Evolutionary conservation across 1,140 invertebrate species (phyloP), one percentile per base, ranked within the genome.

Genomic region (Hylaeus volcanicus): DNA sequence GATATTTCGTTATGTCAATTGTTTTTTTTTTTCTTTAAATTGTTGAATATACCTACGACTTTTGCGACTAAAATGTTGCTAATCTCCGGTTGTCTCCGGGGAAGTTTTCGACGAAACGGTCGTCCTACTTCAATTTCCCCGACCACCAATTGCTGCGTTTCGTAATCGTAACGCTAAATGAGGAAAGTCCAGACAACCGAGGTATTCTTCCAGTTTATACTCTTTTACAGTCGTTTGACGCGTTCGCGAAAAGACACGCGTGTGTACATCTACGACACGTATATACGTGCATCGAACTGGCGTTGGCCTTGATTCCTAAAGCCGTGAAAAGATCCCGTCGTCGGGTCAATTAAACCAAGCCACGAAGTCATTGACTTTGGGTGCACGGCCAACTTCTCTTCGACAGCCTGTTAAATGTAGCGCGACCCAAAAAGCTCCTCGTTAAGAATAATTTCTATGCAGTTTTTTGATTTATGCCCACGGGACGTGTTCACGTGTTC

Each of bases 321-420:
- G 82, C 86, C 82, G 82, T 88, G 86, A 88, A 89, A 86, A 89
- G 78, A 88, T 87, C 80, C 80, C 79, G 78, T 79, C 77, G 75
- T 86, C 64, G 61, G 81, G 81, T 87, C 88, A 90, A 89, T 89
- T 89, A 88, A 90, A 90, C 88, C 88, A 89, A 90, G 89, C 86
- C 86, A 89, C 80, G 78, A 85, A 89, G 89, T 90, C 89, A 89
- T 79, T 86, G 89, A 90, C 89, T 90, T 86, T 77, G 77, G 75
- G 51, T 79, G 74, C 74, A 77, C 83, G 73, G 76, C 68, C 79
- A 85, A 89, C 89, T 89, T 88, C 86, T 88, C 85, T 82, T 81
- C 61, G 53, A 74, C 61, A 69, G 61, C 14, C 56, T 37, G 69
- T 37, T 65, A 66, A 26, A 73, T 72, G 51, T 70, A 68, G 6